Percentiles rank a stretch among this genome's conserved stretches.
Evolutionary conservation across 1,140 invertebrate genomes (phyloP).

Genomic region (Ganaspis sp.): DNA sequence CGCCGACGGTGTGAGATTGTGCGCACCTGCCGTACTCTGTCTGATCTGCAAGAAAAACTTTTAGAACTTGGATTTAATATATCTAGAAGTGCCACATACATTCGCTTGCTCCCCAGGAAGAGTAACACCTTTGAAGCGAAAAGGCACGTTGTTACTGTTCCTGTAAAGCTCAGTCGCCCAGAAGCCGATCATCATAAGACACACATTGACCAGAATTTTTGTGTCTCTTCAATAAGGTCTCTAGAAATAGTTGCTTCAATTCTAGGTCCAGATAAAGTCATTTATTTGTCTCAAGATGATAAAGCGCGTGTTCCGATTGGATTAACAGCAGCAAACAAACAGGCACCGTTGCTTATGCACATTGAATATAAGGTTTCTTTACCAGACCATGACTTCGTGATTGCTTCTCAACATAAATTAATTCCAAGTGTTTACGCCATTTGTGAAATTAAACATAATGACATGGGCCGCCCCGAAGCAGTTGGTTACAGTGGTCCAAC

Average conservation of each 20-base stretch:
- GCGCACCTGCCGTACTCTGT: constrained; percentile 29
- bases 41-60: constrained; percentile 26
- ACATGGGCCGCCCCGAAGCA: too few species aligned
- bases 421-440: too few species aligned
- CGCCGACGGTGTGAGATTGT: constrained; percentile 32
- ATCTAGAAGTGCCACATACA: constrained; percentile 28
- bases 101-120: constrained; percentile 29
- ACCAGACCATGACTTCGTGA: constrained; percentile 68
- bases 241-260: constrained; percentile 42
- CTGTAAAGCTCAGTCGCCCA: constrained; percentile 10
- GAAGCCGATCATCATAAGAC: too few species aligned
- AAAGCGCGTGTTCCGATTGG: constrained; percentile 49
- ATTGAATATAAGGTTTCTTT: constrained; percentile 68
- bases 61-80: constrained; percentile 7
- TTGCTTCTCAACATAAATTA: constrained; percentile 41
- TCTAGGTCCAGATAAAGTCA: too few species aligned
- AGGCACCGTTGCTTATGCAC: constrained; percentile 66
- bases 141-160: constrained; percentile 29
- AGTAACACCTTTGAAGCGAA: constrained; percentile 3
- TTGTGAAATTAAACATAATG: too few species aligned
- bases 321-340: constrained; percentile 61
- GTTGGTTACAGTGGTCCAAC: too few species aligned
- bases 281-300: constrained; percentile 53
- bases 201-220: neutral
- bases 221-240: neutral